These are phyloP conservation scores for Coptotermes formosanus DNA, from an alignment of 1,140 invertebrate species.

Conservation along the genomic window DNA sequence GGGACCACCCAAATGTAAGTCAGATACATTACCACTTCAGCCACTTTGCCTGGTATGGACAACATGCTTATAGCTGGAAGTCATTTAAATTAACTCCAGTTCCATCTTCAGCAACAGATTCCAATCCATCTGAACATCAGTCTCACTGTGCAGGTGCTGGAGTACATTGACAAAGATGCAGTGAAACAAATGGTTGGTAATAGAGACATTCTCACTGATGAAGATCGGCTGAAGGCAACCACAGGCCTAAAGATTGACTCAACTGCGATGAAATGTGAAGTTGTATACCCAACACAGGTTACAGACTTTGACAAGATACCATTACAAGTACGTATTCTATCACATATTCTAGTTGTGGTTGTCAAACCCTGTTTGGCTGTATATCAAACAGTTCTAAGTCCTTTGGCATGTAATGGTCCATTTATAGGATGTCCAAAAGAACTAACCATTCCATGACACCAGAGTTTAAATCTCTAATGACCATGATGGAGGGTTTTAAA, in stretches of 20 bases:
- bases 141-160: constrained; percentile 36
- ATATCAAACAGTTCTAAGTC: neutral
- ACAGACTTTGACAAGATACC: constrained; percentile 50
- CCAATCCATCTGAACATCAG: too few relatives aligned
- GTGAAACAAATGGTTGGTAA: constrained; percentile 43
- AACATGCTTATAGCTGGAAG: too few relatives aligned
- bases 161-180: constrained; percentile 43
- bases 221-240: constrained; percentile 48
- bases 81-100: too few relatives aligned
- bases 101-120: too few relatives aligned
- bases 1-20: too few relatives aligned
- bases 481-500: too few relatives aligned
- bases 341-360: neutral
- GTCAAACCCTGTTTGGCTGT: neutral
- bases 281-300: constrained; percentile 47
- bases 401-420: too few relatives aligned
- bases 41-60: too few relatives aligned
- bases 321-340: constrained; percentile 45
- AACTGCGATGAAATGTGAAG: constrained; percentile 40
- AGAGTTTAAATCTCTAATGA: too few relatives aligned
- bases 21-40: too few relatives aligned
- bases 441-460: too few relatives aligned
- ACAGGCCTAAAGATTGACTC: constrained; percentile 46
- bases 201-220: constrained; percentile 48
- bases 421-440: too few relatives aligned